Evolutionary conservation across 2,888 invertebrate genomes (phyloP).

Genomic region (Cheilosia variabilis): DNA sequence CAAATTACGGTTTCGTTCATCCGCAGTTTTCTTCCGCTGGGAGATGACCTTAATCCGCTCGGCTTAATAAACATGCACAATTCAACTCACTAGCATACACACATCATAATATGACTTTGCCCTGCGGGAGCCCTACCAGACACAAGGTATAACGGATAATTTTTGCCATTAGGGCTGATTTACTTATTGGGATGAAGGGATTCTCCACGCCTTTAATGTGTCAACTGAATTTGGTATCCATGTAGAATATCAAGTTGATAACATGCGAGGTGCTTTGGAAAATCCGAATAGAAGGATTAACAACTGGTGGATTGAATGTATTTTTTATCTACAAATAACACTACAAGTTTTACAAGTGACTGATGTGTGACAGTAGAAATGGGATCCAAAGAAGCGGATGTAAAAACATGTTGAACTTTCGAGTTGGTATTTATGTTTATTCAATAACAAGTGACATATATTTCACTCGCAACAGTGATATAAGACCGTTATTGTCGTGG

Average conservation of each 20-base stretch:
- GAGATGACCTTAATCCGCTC: slow-evolving; percentile 69
- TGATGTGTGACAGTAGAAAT: slow-evolving; percentile 13
- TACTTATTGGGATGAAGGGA: slow-evolving; percentile 16
- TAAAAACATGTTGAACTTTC: slow-evolving; percentile 10
- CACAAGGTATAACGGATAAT: slow-evolving; percentile 30
- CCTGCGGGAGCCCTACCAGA: slow-evolving; percentile 21
- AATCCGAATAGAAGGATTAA: slow-evolving; percentile 24
- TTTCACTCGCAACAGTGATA: slow-evolving; percentile 6
- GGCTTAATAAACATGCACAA: slow-evolving; percentile 72
- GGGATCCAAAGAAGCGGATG: background rate
- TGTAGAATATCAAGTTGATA: slow-evolving; percentile 20
- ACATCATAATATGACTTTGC: slow-evolving; percentile 38
- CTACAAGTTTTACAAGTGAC: slow-evolving; percentile 23
- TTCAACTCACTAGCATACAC: slow-evolving; percentile 44
- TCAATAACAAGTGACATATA: background rate
- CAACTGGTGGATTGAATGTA: background rate
- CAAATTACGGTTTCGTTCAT: slow-evolving; percentile 73
- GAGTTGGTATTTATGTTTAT: slow-evolving; percentile 9
- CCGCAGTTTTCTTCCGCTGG: slow-evolving; percentile 69
- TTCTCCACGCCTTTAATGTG: slow-evolving; percentile 18
- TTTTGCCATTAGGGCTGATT: slow-evolving; percentile 8
- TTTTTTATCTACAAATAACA: background rate
- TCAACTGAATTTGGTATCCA: slow-evolving; percentile 28
- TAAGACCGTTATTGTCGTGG: background rate
- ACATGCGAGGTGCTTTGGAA: slow-evolving; percentile 10